Conservation (phyloP, 2,797 vertebrate species). For the Cossypha heuglini region DNA sequence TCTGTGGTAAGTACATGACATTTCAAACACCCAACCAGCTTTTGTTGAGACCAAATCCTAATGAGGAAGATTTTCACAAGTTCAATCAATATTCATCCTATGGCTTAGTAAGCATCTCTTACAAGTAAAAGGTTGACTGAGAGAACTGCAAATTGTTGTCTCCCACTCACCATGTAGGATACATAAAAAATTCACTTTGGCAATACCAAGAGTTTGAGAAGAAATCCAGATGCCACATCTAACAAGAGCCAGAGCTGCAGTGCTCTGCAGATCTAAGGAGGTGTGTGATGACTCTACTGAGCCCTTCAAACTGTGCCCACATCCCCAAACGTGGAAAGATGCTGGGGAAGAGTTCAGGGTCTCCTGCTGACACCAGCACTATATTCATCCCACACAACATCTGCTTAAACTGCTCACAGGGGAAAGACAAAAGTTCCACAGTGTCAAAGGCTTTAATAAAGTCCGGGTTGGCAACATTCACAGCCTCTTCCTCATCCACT, state of each 20-base stretch:
- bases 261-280: neutral
- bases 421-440: neutral
- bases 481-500: neutral
- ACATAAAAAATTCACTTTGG: neutral
- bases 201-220: neutral
- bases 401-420: neutral
- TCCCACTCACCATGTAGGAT: neutral
- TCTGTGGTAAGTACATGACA: neutral
- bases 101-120: neutral
- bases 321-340: neutral
- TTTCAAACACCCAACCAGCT: neutral
- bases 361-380: accelerated
- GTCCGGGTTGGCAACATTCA: no score
- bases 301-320: neutral
- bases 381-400: neutral
- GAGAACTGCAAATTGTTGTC: neutral
- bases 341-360: neutral
- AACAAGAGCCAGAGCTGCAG: neutral
- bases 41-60: neutral
- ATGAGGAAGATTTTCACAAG: neutral
- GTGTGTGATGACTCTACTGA: neutral
- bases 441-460: neutral
- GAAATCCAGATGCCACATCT: neutral
- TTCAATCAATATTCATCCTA: neutral
- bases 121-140: neutral